phyloP scores from a whole-genome alignment of 2,888 invertebrate species.

The Kuschelorhynchus macadamiae region DNA sequence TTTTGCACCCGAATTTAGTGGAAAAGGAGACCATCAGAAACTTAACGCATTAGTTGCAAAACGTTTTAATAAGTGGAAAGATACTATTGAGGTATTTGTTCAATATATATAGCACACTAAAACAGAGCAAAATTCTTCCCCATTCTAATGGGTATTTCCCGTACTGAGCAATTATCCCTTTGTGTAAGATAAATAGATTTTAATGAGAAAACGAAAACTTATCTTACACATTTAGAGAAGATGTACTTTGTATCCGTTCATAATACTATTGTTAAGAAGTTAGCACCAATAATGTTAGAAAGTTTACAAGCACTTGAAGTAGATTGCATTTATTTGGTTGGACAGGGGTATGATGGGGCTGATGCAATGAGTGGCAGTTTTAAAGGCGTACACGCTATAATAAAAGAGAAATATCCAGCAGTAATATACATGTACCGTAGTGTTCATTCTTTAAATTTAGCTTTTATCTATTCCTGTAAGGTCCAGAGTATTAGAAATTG shows the following conservation, averaged over 20 bases:
- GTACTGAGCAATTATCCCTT: slow-evolving; percentile 8
- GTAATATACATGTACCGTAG: slow-evolving; percentile 1
- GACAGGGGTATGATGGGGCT: slow-evolving; percentile 14
- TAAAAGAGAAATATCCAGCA: too few relatives aligned
- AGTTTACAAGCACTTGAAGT: slow-evolving; percentile 13
- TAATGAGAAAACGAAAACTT: slow-evolving; percentile 10
- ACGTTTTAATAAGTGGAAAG: slow-evolving; percentile 15
- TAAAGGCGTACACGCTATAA: too few relatives aligned
- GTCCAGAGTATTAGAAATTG: slow-evolving; percentile 7
- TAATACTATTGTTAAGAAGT: slow-evolving; percentile 9
- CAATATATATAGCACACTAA: too few relatives aligned
- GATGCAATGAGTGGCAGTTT: slow-evolving; percentile 10
- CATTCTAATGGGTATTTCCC: slow-evolving; percentile 10
- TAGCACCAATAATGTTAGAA: slow-evolving; percentile 6
- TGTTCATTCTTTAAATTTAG: background rate
- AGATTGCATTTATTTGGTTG: slow-evolving; percentile 12
- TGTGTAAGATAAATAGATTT: slow-evolving; percentile 13
- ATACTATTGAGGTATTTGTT: slow-evolving; percentile 15
- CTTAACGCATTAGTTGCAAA: slow-evolving; percentile 16
- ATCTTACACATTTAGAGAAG: slow-evolving; percentile 14
- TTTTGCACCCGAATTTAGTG: background rate
- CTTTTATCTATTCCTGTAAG: slow-evolving; percentile 3
- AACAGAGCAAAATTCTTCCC: slow-evolving; percentile 12
- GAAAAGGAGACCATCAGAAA: slow-evolving; percentile 9
- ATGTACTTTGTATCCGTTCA: slow-evolving; percentile 9